Percentiles rank a stretch among this genome's conserved stretches.
Evolutionary conservation across 2,113 vertebrate genomes (phyloP).

Genomic region (Ochotona princeps): DNA sequence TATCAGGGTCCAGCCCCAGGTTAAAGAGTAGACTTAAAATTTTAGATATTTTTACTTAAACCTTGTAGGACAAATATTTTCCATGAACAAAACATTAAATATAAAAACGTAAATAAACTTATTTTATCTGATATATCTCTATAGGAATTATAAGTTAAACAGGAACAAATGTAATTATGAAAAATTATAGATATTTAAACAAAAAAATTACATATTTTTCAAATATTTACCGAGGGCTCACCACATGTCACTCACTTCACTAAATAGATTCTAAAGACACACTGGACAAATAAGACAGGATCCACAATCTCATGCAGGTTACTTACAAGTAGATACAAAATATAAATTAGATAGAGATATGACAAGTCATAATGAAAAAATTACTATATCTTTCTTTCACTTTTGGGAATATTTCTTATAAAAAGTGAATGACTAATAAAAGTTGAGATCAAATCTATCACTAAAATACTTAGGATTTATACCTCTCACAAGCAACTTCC

Average conservation of each 20-base stretch:
- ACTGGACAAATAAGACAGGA: neutral
- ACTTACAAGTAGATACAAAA: neutral
- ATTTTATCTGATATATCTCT: neutral
- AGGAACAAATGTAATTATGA: slow-evolving; percentile 3
- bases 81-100: slow-evolving; percentile 28
- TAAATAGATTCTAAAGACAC: neutral
- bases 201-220: slow-evolving; percentile 39
- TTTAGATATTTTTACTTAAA: slow-evolving; percentile 27
- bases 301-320: neutral
- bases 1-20: too few relatives aligned
- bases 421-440: slow-evolving; percentile 7
- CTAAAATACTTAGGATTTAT: neutral
- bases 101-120: neutral
- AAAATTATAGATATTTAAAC: slow-evolving; percentile 16
- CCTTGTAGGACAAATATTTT: slow-evolving; percentile 18
- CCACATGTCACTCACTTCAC: neutral
- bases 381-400: slow-evolving; percentile 24
- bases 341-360: neutral
- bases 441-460: slow-evolving; percentile 6
- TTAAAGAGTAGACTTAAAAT: neutral
- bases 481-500: neutral
- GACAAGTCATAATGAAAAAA: neutral
- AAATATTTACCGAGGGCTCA: slow-evolving; percentile 17
- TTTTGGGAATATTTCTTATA: neutral
- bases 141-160: neutral